Evolutionary conservation across 2,113 vertebrate genomes (phyloP).

Genomic region (Paratilapia polleni): DNA sequence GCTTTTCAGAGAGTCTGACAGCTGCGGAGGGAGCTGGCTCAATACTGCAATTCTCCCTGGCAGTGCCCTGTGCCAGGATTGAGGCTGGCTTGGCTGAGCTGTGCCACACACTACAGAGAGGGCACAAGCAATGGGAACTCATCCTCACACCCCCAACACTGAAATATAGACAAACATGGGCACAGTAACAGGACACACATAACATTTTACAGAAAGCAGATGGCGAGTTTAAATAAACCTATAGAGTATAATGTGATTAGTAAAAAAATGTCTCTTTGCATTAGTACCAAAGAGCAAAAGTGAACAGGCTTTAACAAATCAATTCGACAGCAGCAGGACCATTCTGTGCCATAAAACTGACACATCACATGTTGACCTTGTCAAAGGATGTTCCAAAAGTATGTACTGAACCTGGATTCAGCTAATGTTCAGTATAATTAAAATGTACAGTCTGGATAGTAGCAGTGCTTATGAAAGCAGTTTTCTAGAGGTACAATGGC

Average conservation of each 20-base stretch:
- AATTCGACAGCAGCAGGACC: background rate
- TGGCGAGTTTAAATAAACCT: slow-evolving; percentile 1
- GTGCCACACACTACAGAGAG: slow-evolving; percentile 61
- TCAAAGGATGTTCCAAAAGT: slow-evolving; percentile 11
- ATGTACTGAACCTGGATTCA: background rate
- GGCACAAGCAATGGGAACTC: slow-evolving; percentile 33
- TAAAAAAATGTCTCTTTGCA: background rate
- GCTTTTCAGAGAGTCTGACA: slow-evolving; percentile 65
- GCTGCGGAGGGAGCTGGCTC: slow-evolving; percentile 66
- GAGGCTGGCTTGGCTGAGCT: slow-evolving; percentile 53
- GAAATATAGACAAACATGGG: slow-evolving; percentile 46
- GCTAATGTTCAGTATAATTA: slow-evolving; percentile 32
- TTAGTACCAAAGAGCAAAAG: background rate
- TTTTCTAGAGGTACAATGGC: slow-evolving; percentile 9
- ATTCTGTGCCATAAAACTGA: background rate
- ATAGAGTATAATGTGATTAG: background rate
- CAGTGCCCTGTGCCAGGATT: slow-evolving; percentile 57
- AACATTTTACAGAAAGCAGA: slow-evolving; percentile 15
- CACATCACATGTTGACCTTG: slow-evolving; percentile 35
- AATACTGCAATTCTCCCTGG: slow-evolving; percentile 57
- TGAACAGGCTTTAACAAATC: background rate
- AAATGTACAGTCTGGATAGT: slow-evolving; percentile 30
- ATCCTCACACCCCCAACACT: slow-evolving; percentile 31
- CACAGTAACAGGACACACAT: slow-evolving; percentile 21
- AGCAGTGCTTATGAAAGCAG: slow-evolving; percentile 4